Conservation (phyloP, 92 coral and sea anemone genomes). For the Montipora capitata region DNA sequence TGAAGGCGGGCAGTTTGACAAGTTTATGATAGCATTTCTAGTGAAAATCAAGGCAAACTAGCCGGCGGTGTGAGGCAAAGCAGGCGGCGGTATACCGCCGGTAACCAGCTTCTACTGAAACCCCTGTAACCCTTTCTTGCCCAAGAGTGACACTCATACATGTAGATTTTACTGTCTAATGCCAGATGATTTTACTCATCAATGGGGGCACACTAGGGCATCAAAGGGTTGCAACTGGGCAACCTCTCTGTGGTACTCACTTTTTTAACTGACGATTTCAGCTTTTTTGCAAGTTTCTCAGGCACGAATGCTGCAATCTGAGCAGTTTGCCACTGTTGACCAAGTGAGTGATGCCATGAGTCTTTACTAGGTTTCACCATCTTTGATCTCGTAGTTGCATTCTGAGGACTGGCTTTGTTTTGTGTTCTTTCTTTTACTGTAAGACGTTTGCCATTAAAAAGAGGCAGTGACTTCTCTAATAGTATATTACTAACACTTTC, state of each 20-base stretch:
- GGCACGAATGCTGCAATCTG: conserved; percentile 58
- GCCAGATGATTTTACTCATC: too few species aligned
- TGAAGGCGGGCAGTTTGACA: too few species aligned
- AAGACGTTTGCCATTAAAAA: conserved; percentile 80
- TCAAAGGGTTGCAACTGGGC: neutral
- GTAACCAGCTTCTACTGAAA: too few species aligned
- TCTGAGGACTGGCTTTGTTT: conserved; percentile 47
- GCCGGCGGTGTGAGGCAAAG: too few species aligned
- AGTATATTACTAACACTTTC: conserved; percentile 76
- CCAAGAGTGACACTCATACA: too few species aligned
- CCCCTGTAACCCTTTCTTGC: too few species aligned
- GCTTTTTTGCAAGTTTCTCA: conserved; percentile 56
- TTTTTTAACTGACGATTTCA: conserved; percentile 33
- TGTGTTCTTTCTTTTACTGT: conserved; percentile 85
- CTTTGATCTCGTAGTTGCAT: conserved; percentile 21
- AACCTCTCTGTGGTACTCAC: conserved; percentile 44
- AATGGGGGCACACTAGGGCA: too few species aligned
- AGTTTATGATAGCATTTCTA: too few species aligned
- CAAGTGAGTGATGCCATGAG: neutral
- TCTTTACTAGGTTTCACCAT: conserved; percentile 31
- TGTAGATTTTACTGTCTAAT: too few species aligned
- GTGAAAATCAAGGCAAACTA: too few species aligned
- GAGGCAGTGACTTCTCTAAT: conserved; percentile 68
- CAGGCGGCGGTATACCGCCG: too few species aligned
- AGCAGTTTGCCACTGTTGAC: conserved; percentile 8